Evolutionary conservation across 2,888 invertebrate genomes (phyloP), one percentile per base, ranked within the genome.

Genomic region (Cephonodes hylas): DNA sequence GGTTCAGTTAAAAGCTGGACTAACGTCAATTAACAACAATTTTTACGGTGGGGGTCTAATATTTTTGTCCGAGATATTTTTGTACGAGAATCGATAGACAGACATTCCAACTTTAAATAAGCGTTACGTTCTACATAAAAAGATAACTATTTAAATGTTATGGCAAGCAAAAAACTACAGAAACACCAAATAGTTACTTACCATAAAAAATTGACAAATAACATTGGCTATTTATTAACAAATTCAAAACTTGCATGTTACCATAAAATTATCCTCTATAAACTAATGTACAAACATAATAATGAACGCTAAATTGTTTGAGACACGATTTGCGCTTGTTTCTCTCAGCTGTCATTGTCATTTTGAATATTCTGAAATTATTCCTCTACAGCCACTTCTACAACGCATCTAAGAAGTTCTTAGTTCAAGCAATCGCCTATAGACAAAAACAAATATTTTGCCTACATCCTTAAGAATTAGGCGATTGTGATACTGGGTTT

Each of bases 131-230:
- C n/a, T n/a, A n/a, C n/a, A n/a, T n/a, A n/a, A n/a, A n/a, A n/a
- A n/a, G n/a, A n/a, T n/a, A n/a, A n/a, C n/a, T n/a, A n/a, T n/a
- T n/a, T n/a, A n/a, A n/a, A n/a, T n/a, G n/a, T n/a, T n/a, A n/a
- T n/a, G n/a, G n/a, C n/a, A n/a, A n/a, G 31, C 10, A 59, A 22
- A 20, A 20, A n/a, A 2, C n/a, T 20, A 20, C 2, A n/a, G 15
- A 8, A 5, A 13, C 31, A 31, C 10, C 13, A 13, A 42, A 53
- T 48, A 42, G 45, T 5, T 25, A 81, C 86, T 86, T 64, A 88
- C 89, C 88, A 86, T 88, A 89, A 63, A 84, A 88, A 86, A 86
- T 83, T 84, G 80, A 80, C 71, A 79, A 87, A 87, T 87, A 88
- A 86, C 89, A 89, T 89, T 86, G 83, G 87, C 79, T 84, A 81